These are phyloP conservation scores for Peromyscus californicus DNA, from an alignment of 2,113 vertebrate genomes.

Conservation along the genomic window DNA sequence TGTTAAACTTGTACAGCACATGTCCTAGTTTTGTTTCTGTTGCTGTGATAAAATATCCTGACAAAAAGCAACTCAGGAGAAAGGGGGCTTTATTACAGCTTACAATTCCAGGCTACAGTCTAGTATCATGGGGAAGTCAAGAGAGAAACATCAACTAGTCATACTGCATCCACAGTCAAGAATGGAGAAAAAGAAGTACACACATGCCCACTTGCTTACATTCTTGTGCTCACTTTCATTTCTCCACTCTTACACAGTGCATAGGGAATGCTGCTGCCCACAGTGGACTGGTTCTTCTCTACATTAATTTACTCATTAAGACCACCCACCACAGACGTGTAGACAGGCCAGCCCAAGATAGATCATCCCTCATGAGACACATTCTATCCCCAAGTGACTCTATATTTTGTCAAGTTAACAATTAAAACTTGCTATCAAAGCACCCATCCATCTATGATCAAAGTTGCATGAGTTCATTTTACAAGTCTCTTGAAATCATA, in stretches of 20 bases:
- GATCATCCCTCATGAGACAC: background rate
- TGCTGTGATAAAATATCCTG: background rate
- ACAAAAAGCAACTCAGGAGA: background rate
- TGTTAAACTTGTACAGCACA: background rate
- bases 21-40: background rate
- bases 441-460: background rate
- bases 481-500: background rate
- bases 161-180: background rate
- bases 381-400: background rate
- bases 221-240: background rate
- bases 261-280: background rate
- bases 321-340: background rate
- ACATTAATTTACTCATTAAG: background rate
- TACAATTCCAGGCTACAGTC: background rate
- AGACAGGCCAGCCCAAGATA: background rate
- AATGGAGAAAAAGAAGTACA: background rate
- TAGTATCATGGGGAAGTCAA: background rate
- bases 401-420: background rate
- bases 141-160: too few relatives aligned
- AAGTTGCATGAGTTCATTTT: fast-evolving
- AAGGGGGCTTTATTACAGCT: background rate
- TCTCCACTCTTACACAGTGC: background rate
- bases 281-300: background rate
- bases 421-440: background rate
- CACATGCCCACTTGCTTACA: background rate